Evolutionary conservation across 1,140 invertebrate genomes (phyloP), one percentile per base, ranked within the genome.

Genomic region (Brachionus asplanchnoidis): DNA sequence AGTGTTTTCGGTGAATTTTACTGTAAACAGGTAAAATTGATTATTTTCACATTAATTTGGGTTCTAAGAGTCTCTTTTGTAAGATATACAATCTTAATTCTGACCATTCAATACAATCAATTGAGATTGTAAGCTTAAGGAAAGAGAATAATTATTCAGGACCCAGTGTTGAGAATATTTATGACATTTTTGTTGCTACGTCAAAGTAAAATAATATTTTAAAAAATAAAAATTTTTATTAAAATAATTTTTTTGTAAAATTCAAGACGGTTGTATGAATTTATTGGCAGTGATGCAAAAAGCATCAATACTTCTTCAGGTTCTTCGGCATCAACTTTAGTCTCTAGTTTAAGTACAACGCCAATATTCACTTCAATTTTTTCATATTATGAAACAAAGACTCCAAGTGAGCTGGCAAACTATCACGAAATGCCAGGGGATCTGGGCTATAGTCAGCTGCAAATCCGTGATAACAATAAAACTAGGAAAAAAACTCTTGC

Each of bases 71-170:
- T 14, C 32, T 36, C n/a, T 73, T 73, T 32, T 14, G 5, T 28
- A 7, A 77, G 42, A 36, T 77, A 26, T 77, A 77, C 14, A 77
- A 8, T 77, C 50, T 77, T 86, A 93, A 90, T 92, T 92, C 0
- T 90, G 90, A 60, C 92, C 93, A 66, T 93, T 93, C 70, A 93
- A 94, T 98, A 44, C 96, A 94, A 60, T 95, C 94, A 0, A 91
- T 97, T 60, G 94, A 95, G 87, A 95, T 95, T 26, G 23, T 77
- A 11, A 23, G 50, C 12, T 77, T 77, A 11, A 23, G 42, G 14
- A 77, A 77, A 77, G 73, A 77, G 12, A 77, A 77, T 50, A 77
- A 77, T 88, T 93, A 94, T 87, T 92, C 93, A 87, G 88, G 90
- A 85, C 91, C 93, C 5, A 92, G 92, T 85, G 91, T 92, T 0